Conservation (phyloP, 2,113 vertebrate genomes). For the Phalacrocorax brasilianus region DNA sequence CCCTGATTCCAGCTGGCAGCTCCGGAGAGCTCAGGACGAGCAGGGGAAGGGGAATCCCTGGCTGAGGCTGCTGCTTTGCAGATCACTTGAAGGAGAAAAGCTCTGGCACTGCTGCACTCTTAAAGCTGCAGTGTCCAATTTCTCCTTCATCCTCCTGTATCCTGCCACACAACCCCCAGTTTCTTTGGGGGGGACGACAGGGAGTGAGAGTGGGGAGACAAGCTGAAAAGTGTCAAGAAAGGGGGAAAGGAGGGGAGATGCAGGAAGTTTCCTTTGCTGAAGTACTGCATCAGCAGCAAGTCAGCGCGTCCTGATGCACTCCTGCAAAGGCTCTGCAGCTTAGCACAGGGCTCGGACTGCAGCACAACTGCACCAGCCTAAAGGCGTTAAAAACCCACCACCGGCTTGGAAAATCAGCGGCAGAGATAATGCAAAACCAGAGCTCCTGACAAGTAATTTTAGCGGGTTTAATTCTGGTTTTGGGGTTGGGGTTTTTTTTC, state of each 20-base stretch:
- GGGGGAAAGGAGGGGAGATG: background rate
- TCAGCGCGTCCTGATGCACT: slow-evolving; percentile 6
- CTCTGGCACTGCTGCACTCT: slow-evolving; percentile 75
- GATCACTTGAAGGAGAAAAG: slow-evolving; percentile 76
- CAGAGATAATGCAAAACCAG: accelerated
- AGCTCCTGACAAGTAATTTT: background rate
- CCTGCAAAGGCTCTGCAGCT: slow-evolving; percentile 68
- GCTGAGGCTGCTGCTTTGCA: slow-evolving; percentile 66
- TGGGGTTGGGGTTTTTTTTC: no score
- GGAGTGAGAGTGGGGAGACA: background rate
- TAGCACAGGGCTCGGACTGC: slow-evolving; percentile 64
- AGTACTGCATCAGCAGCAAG: background rate
- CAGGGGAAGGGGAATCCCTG: background rate
- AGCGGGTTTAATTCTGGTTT: accelerated
- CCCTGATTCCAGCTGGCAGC: background rate
- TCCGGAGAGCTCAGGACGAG: background rate
- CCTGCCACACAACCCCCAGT: background rate
- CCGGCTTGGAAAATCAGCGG: background rate
- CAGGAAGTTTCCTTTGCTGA: background rate
- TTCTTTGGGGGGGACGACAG: background rate
- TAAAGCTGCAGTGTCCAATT: slow-evolving; percentile 74
- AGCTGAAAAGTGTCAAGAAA: background rate
- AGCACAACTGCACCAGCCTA: slow-evolving; percentile 72
- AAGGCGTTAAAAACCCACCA: background rate
- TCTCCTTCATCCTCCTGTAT: background rate